These are phyloP conservation scores for Allygus modestus DNA, from an alignment of 2,888 invertebrate genomes.

Conservation along the genomic window DNA sequence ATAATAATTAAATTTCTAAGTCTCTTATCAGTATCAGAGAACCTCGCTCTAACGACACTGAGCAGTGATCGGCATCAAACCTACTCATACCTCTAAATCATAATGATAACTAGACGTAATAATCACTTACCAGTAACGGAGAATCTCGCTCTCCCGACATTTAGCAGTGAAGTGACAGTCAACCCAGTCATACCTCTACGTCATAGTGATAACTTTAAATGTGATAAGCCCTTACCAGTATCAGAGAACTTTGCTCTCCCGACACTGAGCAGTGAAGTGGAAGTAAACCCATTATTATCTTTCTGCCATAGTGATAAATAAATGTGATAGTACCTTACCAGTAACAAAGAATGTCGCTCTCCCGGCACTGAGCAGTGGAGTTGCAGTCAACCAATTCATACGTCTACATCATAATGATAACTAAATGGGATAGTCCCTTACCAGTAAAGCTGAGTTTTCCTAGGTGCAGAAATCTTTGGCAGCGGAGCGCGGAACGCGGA, in stretches of 20 bases:
- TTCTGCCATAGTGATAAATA: no score
- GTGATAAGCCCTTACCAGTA: no score
- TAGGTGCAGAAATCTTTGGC: no score
- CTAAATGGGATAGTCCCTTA: no score
- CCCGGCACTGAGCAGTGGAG: conserved; percentile 75
- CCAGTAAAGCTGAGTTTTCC: conserved; percentile 75
- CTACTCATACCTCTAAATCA: no score
- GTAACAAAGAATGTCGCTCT: conserved; percentile 75
- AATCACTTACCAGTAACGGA: conserved; percentile 76
- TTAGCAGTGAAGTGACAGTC: conserved; percentile 73
- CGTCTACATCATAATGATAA: no score
- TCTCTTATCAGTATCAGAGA: conserved; percentile 76
- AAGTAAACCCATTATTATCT: conserved; percentile 76
- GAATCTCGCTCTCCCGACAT: conserved; percentile 75
- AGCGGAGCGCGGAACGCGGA: no score
- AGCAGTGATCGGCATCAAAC: conserved; percentile 71
- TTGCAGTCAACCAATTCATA: conserved; percentile 76
- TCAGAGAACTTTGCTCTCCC: conserved; percentile 74
- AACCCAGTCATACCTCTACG: no score
- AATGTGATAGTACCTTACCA: no score
- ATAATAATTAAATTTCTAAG: no score
- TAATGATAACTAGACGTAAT: no score
- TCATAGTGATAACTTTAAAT: no score
- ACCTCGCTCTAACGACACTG: conserved; percentile 75
- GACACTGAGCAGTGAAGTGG: conserved; percentile 76